A percentile compares a stretch with the other conserved stretches of the same genome.
These are phyloP conservation scores for Hipparchia sbordonii DNA, from an alignment of 2,888 invertebrate species.

Conservation along the genomic window DNA sequence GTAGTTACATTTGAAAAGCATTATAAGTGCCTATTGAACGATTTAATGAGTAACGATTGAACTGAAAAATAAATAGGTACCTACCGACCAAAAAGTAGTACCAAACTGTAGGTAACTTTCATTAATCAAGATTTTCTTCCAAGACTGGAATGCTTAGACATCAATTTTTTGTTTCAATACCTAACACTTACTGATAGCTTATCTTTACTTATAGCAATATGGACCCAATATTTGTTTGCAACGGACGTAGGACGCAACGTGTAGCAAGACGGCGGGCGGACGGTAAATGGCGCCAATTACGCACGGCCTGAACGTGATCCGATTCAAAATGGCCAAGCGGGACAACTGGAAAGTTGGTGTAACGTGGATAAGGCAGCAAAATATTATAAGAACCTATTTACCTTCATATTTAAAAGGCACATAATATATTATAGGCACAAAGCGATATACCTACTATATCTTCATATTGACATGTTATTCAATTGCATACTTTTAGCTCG, in stretches of 20 bases:
- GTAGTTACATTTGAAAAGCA: too few relatives aligned
- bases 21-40: too few relatives aligned
- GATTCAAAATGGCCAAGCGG: slow-evolving; percentile 63
- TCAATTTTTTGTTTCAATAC: not conserved
- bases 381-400: not conserved
- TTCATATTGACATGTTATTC: too few relatives aligned
- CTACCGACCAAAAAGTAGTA: too few relatives aligned
- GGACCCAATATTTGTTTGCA: slow-evolving; percentile 47
- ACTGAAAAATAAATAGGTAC: too few relatives aligned
- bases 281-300: slow-evolving; percentile 80
- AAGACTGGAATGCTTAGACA: too few relatives aligned
- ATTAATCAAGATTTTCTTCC: not conserved
- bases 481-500: too few relatives aligned
- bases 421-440: too few relatives aligned
- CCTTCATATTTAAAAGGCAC: too few relatives aligned
- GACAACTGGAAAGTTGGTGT: slow-evolving; percentile 42
- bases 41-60: too few relatives aligned
- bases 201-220: slow-evolving; percentile 8
- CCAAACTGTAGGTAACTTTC: too few relatives aligned
- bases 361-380: slow-evolving; percentile 51
- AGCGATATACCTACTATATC: too few relatives aligned
- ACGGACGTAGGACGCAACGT: slow-evolving; percentile 49
- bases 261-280: slow-evolving; percentile 58
- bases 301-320: slow-evolving; percentile 74
- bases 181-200: not conserved